Evolutionary conservation across 2,797 vertebrate species (phyloP), one percentile per base, ranked within the genome.

Genomic region (Tiaroga cobitis): DNA sequence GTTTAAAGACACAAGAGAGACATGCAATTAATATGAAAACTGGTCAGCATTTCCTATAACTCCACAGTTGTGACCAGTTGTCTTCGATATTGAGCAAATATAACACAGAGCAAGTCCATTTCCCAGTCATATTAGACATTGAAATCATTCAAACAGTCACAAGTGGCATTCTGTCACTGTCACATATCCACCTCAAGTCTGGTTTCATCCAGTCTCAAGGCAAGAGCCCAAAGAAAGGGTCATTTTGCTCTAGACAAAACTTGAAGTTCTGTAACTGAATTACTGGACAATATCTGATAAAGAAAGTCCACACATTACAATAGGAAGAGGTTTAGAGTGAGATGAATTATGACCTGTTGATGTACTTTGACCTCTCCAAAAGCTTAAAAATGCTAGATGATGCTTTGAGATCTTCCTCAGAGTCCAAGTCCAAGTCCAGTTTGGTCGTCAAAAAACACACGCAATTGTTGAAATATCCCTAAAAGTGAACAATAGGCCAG

Each of bases 191-290:
- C 82, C 21, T 76, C 67, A 46, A 54, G 67, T 81, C 67, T 86
- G 73, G 81, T 72, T 68, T 92, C 84, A 89, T 86, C 86, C 86
- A 75, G 39, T 87, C 67, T 90, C 77, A 29, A 69, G 81, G 29
- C 29, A 80, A 85, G 84, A 88, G 49, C 61, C 82, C 56, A 73
- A 85, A 49, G 84, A 88, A 91, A 93, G 89, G 82, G 90, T 54
- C 86, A 72, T 85, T 89, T 87, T 68, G 39, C 26, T n/a, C 59
- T 59, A 77, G 61, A 37, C 24, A 82, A 37, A 76, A 73, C 32
- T 29, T 61, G 15, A 82, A 82, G 70, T 37, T 61, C 21, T 81
- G 37, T 15, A 16, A 46, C 4, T 72, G 3, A 49, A 86, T 10
- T 70, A 41, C 11, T 75, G 32, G 6, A n/a, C 8, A 32, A 56